Evolutionary conservation across 1,140 invertebrate species (phyloP), one percentile per base, ranked within the genome.

Genomic region (Vollenhovia emeryi): DNA sequence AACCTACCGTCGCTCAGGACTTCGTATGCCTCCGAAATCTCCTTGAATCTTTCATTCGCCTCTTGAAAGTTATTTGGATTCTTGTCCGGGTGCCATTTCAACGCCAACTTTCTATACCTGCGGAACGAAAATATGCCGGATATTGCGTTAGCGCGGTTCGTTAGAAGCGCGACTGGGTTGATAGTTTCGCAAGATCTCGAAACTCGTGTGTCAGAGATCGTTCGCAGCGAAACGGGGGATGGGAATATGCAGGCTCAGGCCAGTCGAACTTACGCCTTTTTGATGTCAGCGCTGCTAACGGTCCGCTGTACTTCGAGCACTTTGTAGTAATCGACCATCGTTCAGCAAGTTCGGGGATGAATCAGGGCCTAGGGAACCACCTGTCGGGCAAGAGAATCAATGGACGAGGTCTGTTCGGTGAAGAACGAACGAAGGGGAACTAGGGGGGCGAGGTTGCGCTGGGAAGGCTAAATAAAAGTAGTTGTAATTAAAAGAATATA

Each of bases 71-170:
- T 98, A 87, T 99, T 97, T 69, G 98, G 98, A 95, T 99, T 99
- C 96, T 99, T 99, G 96, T 99, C 99, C n/a, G 99, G 99, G 95
- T 99, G 99, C 99, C 99, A 99, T 97, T 98, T 99, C 57, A 99
- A 95, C 43, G 99, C 99, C 92, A 99, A 95, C 96, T 98, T 98
- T 95, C 99, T 97, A 95, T 99, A 99, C 88, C 98, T 99, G 95
- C 64, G 96, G 96, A 79, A 45, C 45, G 27, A 64, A 73, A 43
- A 43, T 43, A 64, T 60, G 43, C 36, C 48, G 21, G 45, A 83
- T 79, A 18, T 60, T 60, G 24, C 24, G 15, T 64, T 62, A 78
- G 69, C 18, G 3, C 15, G 50, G 33, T 3, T 57, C 36, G 27
- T 74, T 43, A 60, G 59, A 75, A 84, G 43, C 7, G 62, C 9